Base-by-base conservation (phyloP, 2,888 invertebrate species). In the Megaustenia siamemsis region DNA sequence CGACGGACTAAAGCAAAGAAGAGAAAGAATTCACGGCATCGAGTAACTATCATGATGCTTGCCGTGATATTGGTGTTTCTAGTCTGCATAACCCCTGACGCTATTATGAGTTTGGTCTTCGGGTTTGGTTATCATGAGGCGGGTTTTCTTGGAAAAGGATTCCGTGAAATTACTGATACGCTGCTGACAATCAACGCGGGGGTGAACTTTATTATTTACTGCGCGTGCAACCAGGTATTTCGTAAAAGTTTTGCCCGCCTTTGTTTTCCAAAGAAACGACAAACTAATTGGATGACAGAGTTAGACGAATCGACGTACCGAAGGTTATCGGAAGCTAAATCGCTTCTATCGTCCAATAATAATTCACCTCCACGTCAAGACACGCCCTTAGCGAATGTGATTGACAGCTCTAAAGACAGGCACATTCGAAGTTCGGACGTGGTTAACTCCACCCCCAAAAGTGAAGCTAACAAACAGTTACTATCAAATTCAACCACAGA, bases 41-140 rank as follows among this genome's bases (percentile, higher is more conserved):
- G 88, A 18, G 86, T 88, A 24, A 88, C 87, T 10, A 63, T 93
- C 24, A 93, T 93, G 93, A 88, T 94, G 68, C 90, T 93, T 60
- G 89, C 91, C 63, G 92, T 94, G n/a, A 93, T 94, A 35, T 81
- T 93, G 10, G 91, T 91, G 35, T 94, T 93, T 87, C 88, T 94
- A n/a, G 87, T 93, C 45, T 93, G 93, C 87, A 92, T 93, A 63
- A 92, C 92, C 28, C 94, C 94, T 1, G 94, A 94, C 86, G 93
- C 93, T 60, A 91, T 93, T 78, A 90, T 94, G 91, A 93, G 93
- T 8, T 92, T 92, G 21, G 90, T 93, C 68, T 91, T 93, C 80
- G 91, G 91, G 18, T 88, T 92, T 12, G 94, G 94, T 8, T 94
- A 94, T 88, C 90, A 90, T 49, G 94, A 94, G 82, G 91, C 92